Conservation (phyloP, 2,113 vertebrate species). For the Furnarius figulus region DNA sequence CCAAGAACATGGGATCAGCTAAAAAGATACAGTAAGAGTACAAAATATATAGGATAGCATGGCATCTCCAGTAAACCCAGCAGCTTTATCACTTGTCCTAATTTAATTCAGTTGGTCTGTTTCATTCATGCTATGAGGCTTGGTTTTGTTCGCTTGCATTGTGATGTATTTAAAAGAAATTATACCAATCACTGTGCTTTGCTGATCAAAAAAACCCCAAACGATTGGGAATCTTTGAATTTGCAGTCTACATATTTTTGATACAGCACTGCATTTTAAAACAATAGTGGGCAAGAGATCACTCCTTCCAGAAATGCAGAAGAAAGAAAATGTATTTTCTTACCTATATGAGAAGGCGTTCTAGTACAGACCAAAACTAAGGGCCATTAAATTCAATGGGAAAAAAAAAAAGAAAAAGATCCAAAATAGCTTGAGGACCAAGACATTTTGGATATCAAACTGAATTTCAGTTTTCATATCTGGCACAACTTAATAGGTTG, state of each 20-base stretch:
- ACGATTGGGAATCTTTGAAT: not conserved
- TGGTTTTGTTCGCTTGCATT: not conserved
- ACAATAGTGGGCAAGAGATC: not conserved
- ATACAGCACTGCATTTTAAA: not conserved
- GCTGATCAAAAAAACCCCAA: not conserved
- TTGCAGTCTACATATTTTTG: not conserved
- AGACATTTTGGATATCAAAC: not conserved
- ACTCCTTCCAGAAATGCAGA: not conserved
- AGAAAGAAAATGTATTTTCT: not conserved
- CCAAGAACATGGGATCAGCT: not conserved
- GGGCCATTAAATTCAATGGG: not conserved
- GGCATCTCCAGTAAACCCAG: not conserved
- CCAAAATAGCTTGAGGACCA: not conserved
- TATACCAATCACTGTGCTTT: not conserved
- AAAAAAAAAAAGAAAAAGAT: accelerated
- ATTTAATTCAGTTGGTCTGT: not conserved
- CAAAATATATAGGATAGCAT: not conserved
- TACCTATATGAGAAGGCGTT: not conserved
- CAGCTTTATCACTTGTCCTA: not conserved
- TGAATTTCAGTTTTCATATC: not conserved
- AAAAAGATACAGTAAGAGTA: not conserved
- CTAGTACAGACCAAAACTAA: not conserved
- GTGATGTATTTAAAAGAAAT: not conserved
- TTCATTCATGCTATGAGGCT: not conserved
- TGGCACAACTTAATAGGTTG: not conserved